phyloP scores from a whole-genome alignment of 2,888 invertebrate species.

The Sphaerolaimus hirsutus region DNA sequence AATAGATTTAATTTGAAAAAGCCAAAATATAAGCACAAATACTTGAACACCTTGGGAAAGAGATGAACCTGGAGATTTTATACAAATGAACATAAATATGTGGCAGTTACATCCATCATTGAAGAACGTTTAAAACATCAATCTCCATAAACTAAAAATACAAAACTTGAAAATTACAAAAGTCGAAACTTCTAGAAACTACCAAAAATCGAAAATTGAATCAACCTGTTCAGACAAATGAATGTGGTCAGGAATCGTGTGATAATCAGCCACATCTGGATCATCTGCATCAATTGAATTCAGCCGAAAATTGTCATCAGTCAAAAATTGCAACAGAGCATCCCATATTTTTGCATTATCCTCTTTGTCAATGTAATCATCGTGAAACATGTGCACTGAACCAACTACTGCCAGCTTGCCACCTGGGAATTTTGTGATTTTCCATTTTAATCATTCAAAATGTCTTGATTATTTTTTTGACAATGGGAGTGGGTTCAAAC shows the following conservation, averaged over 20 bases:
- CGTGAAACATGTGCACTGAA: conserved; percentile 69
- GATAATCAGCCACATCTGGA: conserved; percentile 73
- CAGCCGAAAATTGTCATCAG: conserved; percentile 40
- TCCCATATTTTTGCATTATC: conserved; percentile 70
- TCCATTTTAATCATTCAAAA: not conserved
- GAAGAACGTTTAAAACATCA: too few relatives aligned
- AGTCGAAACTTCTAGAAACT: too few relatives aligned
- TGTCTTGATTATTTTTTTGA: not conserved
- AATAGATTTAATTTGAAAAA: too few relatives aligned
- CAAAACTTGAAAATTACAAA: too few relatives aligned
- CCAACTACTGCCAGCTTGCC: conserved; percentile 52
- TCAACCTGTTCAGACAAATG: conserved; percentile 48
- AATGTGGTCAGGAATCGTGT: conserved; percentile 64
- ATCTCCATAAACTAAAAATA: too few relatives aligned
- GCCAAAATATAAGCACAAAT: too few relatives aligned
- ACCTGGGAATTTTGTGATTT: too few relatives aligned
- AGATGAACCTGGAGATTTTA: too few relatives aligned
- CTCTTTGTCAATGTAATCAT: conserved; percentile 74
- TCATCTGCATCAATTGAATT: conserved; percentile 70
- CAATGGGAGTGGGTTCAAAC: not conserved
- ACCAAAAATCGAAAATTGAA: too few relatives aligned
- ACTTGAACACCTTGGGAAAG: too few relatives aligned
- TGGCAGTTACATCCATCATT: too few relatives aligned
- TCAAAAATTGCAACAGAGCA: conserved; percentile 56
- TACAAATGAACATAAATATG: too few relatives aligned